Evolutionary conservation across 2,888 invertebrate genomes (phyloP), one percentile per base, ranked within the genome.

Genomic region (Ichneumoninae sp.): DNA sequence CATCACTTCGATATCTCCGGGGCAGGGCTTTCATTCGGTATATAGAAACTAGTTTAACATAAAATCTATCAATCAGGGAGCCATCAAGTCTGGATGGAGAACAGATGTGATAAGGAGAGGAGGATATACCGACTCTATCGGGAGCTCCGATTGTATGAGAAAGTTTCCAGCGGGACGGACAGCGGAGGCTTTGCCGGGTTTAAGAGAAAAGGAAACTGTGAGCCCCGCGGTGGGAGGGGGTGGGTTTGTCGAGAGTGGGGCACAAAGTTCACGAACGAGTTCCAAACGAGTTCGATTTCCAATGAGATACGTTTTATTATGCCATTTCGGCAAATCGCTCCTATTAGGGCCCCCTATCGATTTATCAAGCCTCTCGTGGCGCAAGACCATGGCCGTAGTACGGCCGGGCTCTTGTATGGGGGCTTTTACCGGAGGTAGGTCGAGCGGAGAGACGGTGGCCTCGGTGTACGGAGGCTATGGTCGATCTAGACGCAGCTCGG

Each of bases 281-380:
- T 85, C 81, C 71, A 71, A 86, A 82, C 84, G 81, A 82, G 76
- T 84, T 79, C 75, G 86, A 83, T 75, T 81, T 85, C 87, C 86
- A 87, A 87, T 89, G 86, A 87, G 88, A 88, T 87, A 86, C 86
- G 86, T 88, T 89, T 89, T 90, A 89, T 89, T 88, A 88, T 88
- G 83, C 88, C 87, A 89, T 90, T 89, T 87, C 79, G 81, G 87
- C 85, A 88, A 89, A 90, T 89, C 80, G 89, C 86, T 87, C 84
- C 87, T 85, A 87, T 89, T 88, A 87, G 85, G 86, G 83, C 54
- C 47, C 70, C 74, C 82, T 81, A 90, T 91, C 88, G 87, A 87
- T 89, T 89, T 88, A 87, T 88, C 87, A 85, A 85, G 87, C 86
- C 83, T 82, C 70, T 47, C 33, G 83, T 47, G 80, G 36, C 33